Conservation (phyloP, 1,140 invertebrate species). For the Diorhabda sublineata region DNA sequence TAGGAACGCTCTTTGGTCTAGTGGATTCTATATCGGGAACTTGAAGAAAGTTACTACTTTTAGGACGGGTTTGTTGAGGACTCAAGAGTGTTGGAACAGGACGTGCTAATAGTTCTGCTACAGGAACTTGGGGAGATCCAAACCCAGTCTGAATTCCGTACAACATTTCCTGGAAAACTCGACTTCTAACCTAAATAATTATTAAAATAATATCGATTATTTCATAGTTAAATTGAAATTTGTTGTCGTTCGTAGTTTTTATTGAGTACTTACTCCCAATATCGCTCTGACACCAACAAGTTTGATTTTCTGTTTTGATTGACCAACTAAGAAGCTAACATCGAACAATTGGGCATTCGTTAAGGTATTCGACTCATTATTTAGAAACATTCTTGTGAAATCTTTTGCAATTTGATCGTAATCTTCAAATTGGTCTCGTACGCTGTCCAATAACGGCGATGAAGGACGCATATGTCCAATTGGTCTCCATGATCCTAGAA, state of each 20-base stretch:
- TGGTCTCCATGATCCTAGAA: conserved; percentile 81
- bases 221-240: neutral
- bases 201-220: neutral
- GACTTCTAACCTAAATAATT: conserved; percentile 50
- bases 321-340: conserved; percentile 85
- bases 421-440: conserved; percentile 88
- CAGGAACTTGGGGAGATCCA: conserved; percentile 87
- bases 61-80: conserved; percentile 71
- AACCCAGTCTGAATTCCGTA: conserved; percentile 92
- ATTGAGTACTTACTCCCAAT: conserved; percentile 67
- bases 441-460: conserved; percentile 85
- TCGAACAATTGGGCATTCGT: conserved; percentile 80
- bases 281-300: conserved; percentile 89
- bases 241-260: neutral
- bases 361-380: conserved; percentile 65
- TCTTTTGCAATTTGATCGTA: conserved; percentile 91
- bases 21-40: conserved; percentile 50
- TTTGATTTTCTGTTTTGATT: conserved; percentile 82
- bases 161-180: conserved; percentile 89
- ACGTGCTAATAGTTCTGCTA: conserved; percentile 78
- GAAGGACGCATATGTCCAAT: conserved; percentile 93
- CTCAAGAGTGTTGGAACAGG: conserved; percentile 80
- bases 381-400: conserved; percentile 85
- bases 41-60: conserved; percentile 88
- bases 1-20: conserved; percentile 86